A percentile compares a stretch with the other conserved stretches of the same genome.
Conservation (phyloP, 2,888 invertebrate genomes). For the Eucriotettix oculatus region DNA sequence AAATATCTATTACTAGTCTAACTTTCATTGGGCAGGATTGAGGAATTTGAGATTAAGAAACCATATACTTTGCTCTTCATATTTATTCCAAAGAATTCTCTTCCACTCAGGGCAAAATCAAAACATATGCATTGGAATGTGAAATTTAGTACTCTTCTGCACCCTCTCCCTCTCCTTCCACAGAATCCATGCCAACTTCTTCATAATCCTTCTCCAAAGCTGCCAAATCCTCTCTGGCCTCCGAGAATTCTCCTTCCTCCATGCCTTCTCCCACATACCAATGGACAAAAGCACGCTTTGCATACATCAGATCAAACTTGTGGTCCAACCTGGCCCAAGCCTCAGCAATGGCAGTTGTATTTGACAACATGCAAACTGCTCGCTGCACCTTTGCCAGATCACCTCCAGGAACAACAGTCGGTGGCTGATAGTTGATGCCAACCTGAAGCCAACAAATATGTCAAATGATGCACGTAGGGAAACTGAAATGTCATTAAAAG, state of each 20-base stretch:
- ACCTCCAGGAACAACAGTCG: slow-evolving; percentile 30
- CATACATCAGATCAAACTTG: slow-evolving; percentile 40
- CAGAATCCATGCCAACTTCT: slow-evolving; percentile 50
- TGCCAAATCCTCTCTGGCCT: slow-evolving; percentile 62
- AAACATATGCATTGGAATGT: too few species aligned
- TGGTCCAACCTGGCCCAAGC: slow-evolving; percentile 40
- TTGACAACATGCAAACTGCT: slow-evolving; percentile 40
- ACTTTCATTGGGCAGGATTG: too few species aligned
- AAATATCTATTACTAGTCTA: too few species aligned
- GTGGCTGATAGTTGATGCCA: slow-evolving; percentile 40
- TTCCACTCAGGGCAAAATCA: too few species aligned
- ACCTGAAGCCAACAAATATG: slow-evolving; percentile 25
- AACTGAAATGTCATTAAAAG: too few species aligned
- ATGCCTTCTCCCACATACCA: slow-evolving; percentile 36
- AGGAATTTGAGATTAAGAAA: too few species aligned
- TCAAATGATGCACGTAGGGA: too few species aligned
- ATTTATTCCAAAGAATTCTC: too few species aligned
- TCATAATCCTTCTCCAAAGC: slow-evolving; percentile 57
- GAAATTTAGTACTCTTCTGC: slow-evolving; percentile 7
- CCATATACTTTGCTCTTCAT: too few species aligned
- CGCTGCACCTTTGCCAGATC: slow-evolving; percentile 32
- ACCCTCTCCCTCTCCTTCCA: slow-evolving; percentile 30
- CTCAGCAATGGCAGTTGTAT: slow-evolving; percentile 40
- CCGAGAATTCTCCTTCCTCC: slow-evolving; percentile 49
- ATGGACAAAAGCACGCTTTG: slow-evolving; percentile 38